Base-by-base conservation (phyloP, 1,140 invertebrate species). In the Aphaenogaster rudis region DNA sequence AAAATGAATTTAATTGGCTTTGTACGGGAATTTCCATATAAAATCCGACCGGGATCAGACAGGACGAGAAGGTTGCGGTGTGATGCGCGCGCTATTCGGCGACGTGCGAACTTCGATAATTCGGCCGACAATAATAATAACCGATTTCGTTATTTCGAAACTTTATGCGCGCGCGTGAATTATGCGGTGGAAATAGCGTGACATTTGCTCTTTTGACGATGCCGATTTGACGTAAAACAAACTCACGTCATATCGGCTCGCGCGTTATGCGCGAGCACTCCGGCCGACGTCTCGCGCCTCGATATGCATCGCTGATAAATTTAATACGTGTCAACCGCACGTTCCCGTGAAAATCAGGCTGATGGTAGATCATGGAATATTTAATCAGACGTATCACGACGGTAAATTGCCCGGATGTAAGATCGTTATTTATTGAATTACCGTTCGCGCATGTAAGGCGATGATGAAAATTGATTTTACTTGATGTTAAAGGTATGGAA, bases 1-100 rank as follows among this genome's bases (percentile, higher is more conserved):
- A 74, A 82, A 82, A 82, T 82, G 67, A 82, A 82, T 82, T 82
- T 82, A 82, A 82, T 74, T 82, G 79, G 28, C 67, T 61, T 72
- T n/a, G 39, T 74, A 82, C 21, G 67, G 17, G 28, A 82, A 74
- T 82, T 81, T 82, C 28, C 67, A 59, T 59, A 59, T 59, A 74
- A 82, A 82, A 82, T 74, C 52, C 52, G 17, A 57, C 3, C 39
- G n/a, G 57, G 64, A 72, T 59, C 54, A 13, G 42, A 61, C 67
- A 48, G 36, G 50, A 17, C 15, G 13, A 11, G 17, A 21, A 21
- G n/a, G 4, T 21, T 48, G 52, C 17, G 64, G 36, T 45, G 42
- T 54, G 48, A 64, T 28, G 66, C 48, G 39, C 45, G 50, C 13
- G 4, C 63, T 69, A 54, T 71, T 71, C 64, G 36, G 2, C 36